Evolutionary conservation across 53 echinoderm and acorn worm genomes (phyloP), one percentile per base, ranked within the genome.

Genomic region (Stichopus horrens): DNA sequence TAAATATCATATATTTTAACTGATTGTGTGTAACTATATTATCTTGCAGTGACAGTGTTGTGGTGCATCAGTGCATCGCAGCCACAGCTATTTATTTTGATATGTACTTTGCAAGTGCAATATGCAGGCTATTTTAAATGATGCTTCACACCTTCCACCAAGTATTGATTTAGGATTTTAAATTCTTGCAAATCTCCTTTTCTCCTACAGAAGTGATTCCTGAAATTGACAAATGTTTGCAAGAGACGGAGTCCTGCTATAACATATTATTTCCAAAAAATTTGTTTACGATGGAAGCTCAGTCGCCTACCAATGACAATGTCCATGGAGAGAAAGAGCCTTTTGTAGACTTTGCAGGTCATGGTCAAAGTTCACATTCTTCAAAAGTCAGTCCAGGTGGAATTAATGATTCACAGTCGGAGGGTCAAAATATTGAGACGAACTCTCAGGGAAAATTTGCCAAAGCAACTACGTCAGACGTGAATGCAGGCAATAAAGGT

Each of bases 161-260:
- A 37, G 37, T 37, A 37, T 37, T 37, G 37, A 37, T 37, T 37
- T 37, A 37, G 37, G 37, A n/a, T 37, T 37, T 37, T 37, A 37
- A 37, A 37, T 37, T 37, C 37, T 37, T 37, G 37, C 37, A 37
- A 37, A 37, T 37, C 37, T 37, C 53, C 67, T 9, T 0, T 58
- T 82, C 52, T 56, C 14, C 75, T 79, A 16, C 92, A 98, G 98
- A 98, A 78, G 90, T 88, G 10, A 85, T 98, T 67, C 98, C 98
- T 73, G 98, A 98, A 89, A 96, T 98, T 14, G 85, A 94, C 9
- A 89, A 96, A 84, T 91, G 93, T 18, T 90, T 98, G 76, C 96
- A 93, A 54, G 91, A 98, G 55, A 89, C 92, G 58, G 95, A 96
- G 55, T 96, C 93, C 90, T 96, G 98, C 91, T 96, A 95, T 80